A percentile compares a stretch with the other conserved stretches of the same genome.
phyloP scores from a whole-genome alignment of 1,140 invertebrate species.

The Harpegnathos saltator region DNA sequence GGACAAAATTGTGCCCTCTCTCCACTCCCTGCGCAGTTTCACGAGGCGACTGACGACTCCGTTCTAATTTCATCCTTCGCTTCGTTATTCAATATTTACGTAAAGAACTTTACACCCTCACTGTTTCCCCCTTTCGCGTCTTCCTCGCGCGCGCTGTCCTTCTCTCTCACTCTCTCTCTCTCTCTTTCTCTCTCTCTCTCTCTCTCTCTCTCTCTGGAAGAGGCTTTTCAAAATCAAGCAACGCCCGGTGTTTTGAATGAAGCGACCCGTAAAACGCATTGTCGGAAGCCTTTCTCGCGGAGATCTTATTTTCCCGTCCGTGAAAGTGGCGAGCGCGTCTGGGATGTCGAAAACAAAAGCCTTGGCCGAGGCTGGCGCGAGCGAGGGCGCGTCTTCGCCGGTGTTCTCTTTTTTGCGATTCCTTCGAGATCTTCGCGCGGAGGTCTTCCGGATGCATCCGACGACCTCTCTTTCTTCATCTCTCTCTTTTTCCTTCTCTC shows the following conservation, averaged over 20 bases:
- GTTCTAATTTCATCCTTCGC: constrained; percentile 1
- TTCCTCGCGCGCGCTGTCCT: too few species aligned
- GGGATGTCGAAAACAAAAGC: constrained; percentile 47
- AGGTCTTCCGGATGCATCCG: background rate
- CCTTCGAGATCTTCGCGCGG: background rate
- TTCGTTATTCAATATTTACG: background rate
- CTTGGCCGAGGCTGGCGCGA: background rate
- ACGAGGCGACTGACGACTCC: background rate
- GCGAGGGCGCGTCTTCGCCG: background rate
- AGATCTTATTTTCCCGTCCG: constrained; percentile 24
- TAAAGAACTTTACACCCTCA: background rate
- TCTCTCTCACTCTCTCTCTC: too few species aligned
- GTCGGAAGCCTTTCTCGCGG: constrained; percentile 23
- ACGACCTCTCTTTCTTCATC: background rate
- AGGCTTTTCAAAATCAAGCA: constrained; percentile 19
- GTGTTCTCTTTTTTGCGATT: background rate
- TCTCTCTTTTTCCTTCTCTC: background rate
- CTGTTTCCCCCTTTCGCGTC: too few species aligned
- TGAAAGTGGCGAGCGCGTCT: background rate
- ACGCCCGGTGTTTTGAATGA: constrained; percentile 23
- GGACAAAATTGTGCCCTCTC: background rate
- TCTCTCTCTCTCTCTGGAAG: background rate
- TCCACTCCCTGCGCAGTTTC: too few species aligned
- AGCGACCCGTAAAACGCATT: constrained; percentile 34
- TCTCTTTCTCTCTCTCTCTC: background rate